Evolutionary conservation across 2,113 vertebrate genomes (phyloP).

Genomic region (Vicugna pacos): DNA sequence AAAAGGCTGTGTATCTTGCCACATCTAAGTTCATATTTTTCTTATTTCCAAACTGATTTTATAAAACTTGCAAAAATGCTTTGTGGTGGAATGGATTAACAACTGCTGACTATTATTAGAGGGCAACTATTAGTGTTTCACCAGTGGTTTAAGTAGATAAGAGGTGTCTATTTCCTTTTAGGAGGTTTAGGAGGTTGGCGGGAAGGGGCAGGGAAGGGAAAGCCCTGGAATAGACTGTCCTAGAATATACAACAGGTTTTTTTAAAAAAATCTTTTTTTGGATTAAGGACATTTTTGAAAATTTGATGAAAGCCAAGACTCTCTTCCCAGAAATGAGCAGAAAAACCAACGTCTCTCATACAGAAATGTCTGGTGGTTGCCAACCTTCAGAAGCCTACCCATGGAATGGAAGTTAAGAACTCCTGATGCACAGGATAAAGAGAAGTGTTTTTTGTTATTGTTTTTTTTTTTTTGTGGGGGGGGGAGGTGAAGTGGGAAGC

Average conservation of each 20-base stretch:
- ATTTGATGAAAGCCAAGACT: background rate
- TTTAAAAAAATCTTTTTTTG: background rate
- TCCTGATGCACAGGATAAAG: background rate
- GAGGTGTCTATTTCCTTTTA: background rate
- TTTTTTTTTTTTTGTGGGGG: no score
- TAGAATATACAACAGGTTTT: background rate
- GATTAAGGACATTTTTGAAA: background rate
- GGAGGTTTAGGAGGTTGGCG: background rate
- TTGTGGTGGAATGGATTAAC: background rate
- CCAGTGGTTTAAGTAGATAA: background rate
- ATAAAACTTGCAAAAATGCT: background rate
- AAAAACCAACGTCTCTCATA: background rate
- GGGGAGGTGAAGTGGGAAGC: no score
- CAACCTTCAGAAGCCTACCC: background rate
- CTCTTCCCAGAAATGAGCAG: background rate
- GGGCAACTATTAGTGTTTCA: background rate
- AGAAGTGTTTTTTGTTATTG: background rate
- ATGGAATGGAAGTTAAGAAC: background rate
- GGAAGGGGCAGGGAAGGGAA: background rate
- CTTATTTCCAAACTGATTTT: constrained; percentile 44
- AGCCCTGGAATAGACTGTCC: background rate
- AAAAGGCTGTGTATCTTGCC: background rate
- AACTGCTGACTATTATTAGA: background rate
- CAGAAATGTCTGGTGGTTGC: background rate
- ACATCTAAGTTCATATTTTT: constrained; percentile 11